A percentile compares a stretch with the other conserved stretches of the same genome.
Evolutionary conservation across 2,113 vertebrate genomes (phyloP).

Genomic region (Thunnus maccoyii): DNA sequence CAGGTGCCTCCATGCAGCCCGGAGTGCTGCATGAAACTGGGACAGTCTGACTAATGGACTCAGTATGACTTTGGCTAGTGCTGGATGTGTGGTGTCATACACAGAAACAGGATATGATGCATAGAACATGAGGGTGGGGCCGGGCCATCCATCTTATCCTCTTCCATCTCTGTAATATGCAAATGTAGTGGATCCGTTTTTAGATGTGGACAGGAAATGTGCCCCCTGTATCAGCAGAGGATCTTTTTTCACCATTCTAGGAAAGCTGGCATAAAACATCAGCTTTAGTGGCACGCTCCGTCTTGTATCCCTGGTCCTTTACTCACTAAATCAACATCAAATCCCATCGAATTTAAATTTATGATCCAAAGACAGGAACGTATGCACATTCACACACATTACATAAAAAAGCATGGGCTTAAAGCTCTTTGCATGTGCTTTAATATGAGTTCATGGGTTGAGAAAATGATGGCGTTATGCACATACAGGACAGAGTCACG

Average conservation of each 20-base stretch:
- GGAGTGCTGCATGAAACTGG: slow-evolving; percentile 39
- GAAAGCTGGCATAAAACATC: slow-evolving; percentile 18
- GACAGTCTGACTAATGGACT: slow-evolving; percentile 53
- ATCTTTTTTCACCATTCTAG: slow-evolving; percentile 8
- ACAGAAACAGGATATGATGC: slow-evolving; percentile 48
- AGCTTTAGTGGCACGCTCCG: not conserved
- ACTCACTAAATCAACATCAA: not conserved
- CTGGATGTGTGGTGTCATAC: slow-evolving; percentile 29
- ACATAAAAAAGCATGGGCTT: not conserved
- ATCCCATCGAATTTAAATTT: not conserved
- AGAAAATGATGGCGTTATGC: not conserved
- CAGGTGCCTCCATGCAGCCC: slow-evolving; percentile 6
- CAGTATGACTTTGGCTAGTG: slow-evolving; percentile 25
- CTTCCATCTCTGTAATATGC: slow-evolving; percentile 43
- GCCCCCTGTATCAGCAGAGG: slow-evolving; percentile 6
- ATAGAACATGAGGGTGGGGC: slow-evolving; percentile 34
- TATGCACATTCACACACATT: no score
- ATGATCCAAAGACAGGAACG: not conserved
- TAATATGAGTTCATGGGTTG: not conserved
- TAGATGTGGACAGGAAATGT: slow-evolving; percentile 46
- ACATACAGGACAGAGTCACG: not conserved
- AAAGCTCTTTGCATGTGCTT: not conserved
- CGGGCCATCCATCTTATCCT: slow-evolving; percentile 18
- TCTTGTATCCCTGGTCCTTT: not conserved
- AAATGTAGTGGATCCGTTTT: slow-evolving; percentile 41